Percentiles rank a stretch among this genome's conserved stretches.
These are phyloP conservation scores for Strix aluco DNA, from an alignment of 2,113 vertebrate species.

Conservation along the genomic window DNA sequence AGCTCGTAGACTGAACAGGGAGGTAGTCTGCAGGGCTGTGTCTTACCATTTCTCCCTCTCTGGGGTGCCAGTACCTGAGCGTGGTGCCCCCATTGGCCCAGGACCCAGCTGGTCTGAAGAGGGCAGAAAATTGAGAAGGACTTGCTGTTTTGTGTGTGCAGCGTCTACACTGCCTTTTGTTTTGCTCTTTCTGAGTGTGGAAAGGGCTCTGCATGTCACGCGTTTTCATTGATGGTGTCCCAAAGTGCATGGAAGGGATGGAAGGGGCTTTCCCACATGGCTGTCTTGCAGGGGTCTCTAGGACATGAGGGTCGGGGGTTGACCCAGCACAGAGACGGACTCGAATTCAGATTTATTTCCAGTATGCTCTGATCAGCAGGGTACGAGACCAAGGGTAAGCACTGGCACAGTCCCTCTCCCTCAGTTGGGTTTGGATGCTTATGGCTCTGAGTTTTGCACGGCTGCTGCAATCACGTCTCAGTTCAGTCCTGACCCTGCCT, in stretches of 20 bases:
- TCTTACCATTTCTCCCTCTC: neutral
- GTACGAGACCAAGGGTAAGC: neutral
- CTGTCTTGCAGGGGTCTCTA: neutral
- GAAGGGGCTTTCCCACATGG: neutral
- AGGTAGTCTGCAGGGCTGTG: neutral
- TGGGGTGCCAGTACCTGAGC: neutral
- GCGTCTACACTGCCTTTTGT: neutral
- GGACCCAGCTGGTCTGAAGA: neutral
- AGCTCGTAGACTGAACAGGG: neutral
- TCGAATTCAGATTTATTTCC: neutral
- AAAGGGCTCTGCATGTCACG: neutral
- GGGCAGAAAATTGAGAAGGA: neutral
- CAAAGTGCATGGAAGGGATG: accelerated
- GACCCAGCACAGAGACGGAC: neutral
- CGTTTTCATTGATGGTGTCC: neutral
- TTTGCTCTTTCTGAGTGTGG: neutral
- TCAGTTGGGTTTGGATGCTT: neutral
- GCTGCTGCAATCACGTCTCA: neutral
- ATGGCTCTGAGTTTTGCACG: neutral
- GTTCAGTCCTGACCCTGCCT: neutral
- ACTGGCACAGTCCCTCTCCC: neutral
- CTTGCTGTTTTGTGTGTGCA: neutral
- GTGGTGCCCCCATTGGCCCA: neutral
- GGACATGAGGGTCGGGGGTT: neutral
- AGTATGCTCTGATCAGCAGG: neutral